These are phyloP conservation scores for Lepidochitona cinerea DNA, from an alignment of 2,888 invertebrate species.

Conservation along the genomic window DNA sequence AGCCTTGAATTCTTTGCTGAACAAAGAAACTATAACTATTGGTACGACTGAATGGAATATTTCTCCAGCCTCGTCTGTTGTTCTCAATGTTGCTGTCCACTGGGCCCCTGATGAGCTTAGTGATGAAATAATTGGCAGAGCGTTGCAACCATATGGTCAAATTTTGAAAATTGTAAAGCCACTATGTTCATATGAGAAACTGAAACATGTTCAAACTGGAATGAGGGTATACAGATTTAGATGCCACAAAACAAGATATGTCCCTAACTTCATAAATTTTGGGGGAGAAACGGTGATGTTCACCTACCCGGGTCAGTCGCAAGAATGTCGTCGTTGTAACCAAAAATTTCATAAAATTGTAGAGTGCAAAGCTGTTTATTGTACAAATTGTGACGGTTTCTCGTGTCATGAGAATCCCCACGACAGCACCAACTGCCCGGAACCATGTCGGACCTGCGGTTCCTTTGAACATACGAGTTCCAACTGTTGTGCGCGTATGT, in stretches of 20 bases:
- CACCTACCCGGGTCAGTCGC: neutral
- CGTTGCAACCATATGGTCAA: neutral
- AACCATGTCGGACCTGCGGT: neutral
- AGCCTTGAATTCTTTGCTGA: too few relatives aligned
- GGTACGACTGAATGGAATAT: neutral
- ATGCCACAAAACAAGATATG: neutral
- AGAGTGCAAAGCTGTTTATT: neutral
- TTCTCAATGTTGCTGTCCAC: neutral
- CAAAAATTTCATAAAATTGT: neutral
- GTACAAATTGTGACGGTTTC: neutral
- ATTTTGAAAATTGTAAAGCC: neutral
- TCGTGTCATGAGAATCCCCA: slow-evolving; percentile 1
- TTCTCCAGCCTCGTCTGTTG: neutral
- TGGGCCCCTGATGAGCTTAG: neutral
- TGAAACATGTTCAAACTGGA: neutral
- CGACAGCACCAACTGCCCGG: neutral
- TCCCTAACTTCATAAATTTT: neutral
- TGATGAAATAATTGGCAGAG: neutral
- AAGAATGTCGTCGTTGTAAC: neutral
- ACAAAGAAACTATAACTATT: too few relatives aligned
- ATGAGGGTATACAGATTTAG: neutral
- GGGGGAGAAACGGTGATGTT: neutral
- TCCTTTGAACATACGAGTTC: neutral
- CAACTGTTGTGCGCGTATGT: neutral
- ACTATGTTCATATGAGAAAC: neutral